Conservation (phyloP, 2,888 invertebrate genomes). For the Lycophotia porphyrea region DNA sequence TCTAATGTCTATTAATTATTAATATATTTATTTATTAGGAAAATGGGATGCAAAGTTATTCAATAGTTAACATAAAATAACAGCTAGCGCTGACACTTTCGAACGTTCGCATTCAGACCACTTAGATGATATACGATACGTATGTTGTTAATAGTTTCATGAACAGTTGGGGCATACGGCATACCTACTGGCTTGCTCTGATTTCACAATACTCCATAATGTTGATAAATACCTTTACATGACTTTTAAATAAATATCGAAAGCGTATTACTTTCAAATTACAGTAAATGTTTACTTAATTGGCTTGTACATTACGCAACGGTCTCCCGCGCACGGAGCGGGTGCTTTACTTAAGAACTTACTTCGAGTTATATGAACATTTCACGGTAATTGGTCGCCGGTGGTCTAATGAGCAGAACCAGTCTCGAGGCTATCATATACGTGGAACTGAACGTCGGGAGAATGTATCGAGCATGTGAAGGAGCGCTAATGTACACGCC, state of each 20-base stretch:
- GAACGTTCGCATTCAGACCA: constrained; percentile 3
- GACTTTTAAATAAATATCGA: constrained; percentile 54
- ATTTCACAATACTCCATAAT: constrained; percentile 45
- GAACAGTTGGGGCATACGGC: constrained; percentile 20
- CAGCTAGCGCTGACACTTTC: constrained; percentile 30
- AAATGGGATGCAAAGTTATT: constrained; percentile 36
- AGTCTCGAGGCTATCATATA: constrained; percentile 39
- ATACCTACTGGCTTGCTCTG: constrained; percentile 2
- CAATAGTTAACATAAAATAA: constrained; percentile 28
- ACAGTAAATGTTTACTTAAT: constrained; percentile 54
- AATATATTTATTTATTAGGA: constrained; percentile 13
- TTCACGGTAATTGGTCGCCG: constrained; percentile 48
- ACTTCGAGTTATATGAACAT: constrained; percentile 41
- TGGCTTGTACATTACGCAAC: constrained; percentile 48
- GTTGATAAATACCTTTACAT: constrained; percentile 29
- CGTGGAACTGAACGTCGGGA: constrained; percentile 30
- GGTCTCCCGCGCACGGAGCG: constrained; percentile 12
- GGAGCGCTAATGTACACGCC: not conserved
- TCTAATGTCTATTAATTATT: constrained; percentile 8
- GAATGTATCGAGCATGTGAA: constrained; percentile 33
- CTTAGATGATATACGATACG: constrained; percentile 13
- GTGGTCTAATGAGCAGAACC: constrained; percentile 50
- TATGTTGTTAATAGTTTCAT: constrained; percentile 33
- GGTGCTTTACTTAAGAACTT: constrained; percentile 31
- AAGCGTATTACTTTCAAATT: constrained; percentile 59